Conservation (phyloP, 2,797 vertebrate genomes). For the Toxotes lorentzi region DNA sequence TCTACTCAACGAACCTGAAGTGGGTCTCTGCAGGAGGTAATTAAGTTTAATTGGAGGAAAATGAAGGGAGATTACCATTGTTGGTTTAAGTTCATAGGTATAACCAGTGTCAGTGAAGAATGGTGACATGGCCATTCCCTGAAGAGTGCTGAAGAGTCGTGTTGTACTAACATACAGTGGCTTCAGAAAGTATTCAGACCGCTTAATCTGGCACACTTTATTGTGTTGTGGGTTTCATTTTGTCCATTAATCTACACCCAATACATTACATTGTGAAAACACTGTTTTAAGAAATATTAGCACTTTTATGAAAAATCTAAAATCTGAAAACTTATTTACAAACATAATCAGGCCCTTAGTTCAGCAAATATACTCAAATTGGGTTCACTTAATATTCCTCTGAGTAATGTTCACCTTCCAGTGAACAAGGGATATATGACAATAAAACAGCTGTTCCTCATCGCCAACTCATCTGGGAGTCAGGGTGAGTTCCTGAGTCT, state of each 20-base stretch:
- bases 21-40: conserved; percentile 43
- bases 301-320: too few species aligned
- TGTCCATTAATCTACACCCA: too few species aligned
- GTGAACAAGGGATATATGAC: conserved; percentile 9
- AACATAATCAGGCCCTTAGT: too few species aligned
- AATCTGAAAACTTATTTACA: too few species aligned
- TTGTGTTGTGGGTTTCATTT: too few species aligned
- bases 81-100: conserved; percentile 22
- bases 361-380: too few species aligned
- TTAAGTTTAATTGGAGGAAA: conserved; percentile 61
- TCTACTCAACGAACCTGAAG: conserved; percentile 39
- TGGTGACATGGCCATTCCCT: conserved; percentile 25
- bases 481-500: background rate
- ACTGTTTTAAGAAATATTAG: too few species aligned
- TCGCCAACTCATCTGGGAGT: conserved; percentile 46
- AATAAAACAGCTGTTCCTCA: conserved; percentile 64
- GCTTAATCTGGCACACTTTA: background rate
- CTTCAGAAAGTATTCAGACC: background rate
- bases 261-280: background rate
- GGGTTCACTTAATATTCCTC: too few species aligned
- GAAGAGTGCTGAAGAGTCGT: conserved; percentile 27
- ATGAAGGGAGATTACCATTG: conserved; percentile 45
- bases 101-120: conserved; percentile 35
- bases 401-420: too few species aligned
- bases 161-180: conserved; percentile 3